Percentiles rank a stretch among this genome's conserved stretches.
These are phyloP conservation scores for Homalodisca vitripennis DNA, from an alignment of 1,140 invertebrate species.

Conservation along the genomic window DNA sequence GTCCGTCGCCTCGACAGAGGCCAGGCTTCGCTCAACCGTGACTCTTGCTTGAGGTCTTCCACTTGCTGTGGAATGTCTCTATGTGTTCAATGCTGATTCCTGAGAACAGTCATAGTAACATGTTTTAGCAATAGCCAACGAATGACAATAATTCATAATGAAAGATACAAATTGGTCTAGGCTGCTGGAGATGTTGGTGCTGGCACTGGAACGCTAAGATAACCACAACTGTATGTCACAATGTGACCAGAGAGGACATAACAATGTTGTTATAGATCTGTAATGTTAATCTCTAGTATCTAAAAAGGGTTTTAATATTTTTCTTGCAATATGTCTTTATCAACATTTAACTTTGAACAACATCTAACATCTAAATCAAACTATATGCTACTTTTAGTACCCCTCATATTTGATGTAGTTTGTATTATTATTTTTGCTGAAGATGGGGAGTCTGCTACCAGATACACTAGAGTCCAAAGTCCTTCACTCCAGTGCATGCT, in stretches of 20 bases:
- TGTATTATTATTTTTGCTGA: too few relatives aligned
- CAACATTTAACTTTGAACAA: too few relatives aligned
- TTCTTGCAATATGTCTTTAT: too few relatives aligned
- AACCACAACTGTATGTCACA: background rate
- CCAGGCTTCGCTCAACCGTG: constrained; percentile 56
- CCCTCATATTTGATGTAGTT: too few relatives aligned
- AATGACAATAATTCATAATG: background rate
- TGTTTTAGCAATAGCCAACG: constrained; percentile 32
- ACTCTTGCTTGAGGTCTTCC: constrained; percentile 62
- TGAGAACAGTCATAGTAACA: constrained; percentile 42
- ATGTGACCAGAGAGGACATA: background rate
- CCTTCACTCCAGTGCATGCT: too few relatives aligned
- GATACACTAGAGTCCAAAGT: too few relatives aligned
- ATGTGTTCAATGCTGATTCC: constrained; percentile 66
- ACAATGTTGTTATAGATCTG: background rate
- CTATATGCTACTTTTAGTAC: too few relatives aligned
- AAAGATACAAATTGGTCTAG: constrained; percentile 22
- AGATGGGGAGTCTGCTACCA: too few relatives aligned
- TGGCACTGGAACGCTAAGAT: background rate
- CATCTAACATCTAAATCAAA: too few relatives aligned
- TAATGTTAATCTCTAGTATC: too few relatives aligned
- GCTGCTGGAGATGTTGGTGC: background rate
- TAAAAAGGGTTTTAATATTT: too few relatives aligned
- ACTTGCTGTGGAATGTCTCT: constrained; percentile 63
- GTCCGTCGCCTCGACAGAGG: too few relatives aligned